Evolutionary conservation across 1,140 invertebrate genomes (phyloP).

Genomic region (Sogatella furcifera): DNA sequence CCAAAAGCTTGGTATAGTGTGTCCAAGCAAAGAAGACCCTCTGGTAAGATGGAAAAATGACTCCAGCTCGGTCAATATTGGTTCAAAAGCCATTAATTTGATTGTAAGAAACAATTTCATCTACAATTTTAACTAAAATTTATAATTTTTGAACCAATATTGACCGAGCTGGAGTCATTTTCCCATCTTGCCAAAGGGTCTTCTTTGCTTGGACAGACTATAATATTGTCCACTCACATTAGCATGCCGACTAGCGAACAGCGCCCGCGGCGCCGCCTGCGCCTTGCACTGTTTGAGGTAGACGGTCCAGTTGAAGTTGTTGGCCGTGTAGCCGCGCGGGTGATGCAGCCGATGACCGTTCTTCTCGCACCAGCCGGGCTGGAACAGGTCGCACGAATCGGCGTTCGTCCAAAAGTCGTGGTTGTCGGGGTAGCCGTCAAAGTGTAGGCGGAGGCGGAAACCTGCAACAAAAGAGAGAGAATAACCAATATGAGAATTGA

Average conservation of each 20-base stretch:
- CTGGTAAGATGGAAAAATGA: too few species aligned
- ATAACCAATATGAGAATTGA: not conserved
- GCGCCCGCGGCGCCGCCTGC: slow-evolving; percentile 51
- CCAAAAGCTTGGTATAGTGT: too few species aligned
- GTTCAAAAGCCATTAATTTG: too few species aligned
- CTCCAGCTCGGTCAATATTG: too few species aligned
- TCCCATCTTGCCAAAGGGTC: too few species aligned
- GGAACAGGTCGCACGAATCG: slow-evolving; percentile 84
- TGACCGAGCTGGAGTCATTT: too few species aligned
- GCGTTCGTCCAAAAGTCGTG: slow-evolving; percentile 94
- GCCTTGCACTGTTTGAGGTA: slow-evolving; percentile 71
- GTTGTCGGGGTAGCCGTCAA: slow-evolving; percentile 81
- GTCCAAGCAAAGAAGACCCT: too few species aligned
- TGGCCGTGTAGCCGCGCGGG: slow-evolving; percentile 51
- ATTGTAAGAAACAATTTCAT: too few species aligned
- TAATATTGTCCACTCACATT: too few species aligned
- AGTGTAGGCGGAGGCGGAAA: slow-evolving; percentile 75
- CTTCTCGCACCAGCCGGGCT: slow-evolving; percentile 84
- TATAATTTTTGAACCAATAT: too few species aligned
- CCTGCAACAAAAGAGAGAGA: slow-evolving; percentile 32
- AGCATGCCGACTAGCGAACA: slow-evolving; percentile 1
- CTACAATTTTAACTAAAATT: too few species aligned
- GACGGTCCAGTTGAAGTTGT: slow-evolving; percentile 71
- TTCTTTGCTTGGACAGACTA: too few species aligned
- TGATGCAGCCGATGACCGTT: slow-evolving; percentile 61